These are phyloP conservation scores for Danio jaintianensis DNA, from an alignment of 2,797 vertebrate species.

Conservation along the genomic window DNA sequence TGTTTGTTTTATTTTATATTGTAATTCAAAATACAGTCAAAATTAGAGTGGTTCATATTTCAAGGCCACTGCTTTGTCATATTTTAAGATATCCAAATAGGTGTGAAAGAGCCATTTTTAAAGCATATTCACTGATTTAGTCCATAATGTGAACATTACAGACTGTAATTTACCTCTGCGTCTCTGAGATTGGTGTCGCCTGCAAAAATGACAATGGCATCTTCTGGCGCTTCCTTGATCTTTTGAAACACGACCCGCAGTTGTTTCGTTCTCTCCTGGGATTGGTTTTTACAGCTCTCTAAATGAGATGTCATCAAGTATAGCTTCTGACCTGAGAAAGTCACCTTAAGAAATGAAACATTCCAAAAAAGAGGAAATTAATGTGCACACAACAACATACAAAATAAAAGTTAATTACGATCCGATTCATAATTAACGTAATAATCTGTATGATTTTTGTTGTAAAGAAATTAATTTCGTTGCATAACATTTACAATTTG, in stretches of 20 bases:
- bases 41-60: no score
- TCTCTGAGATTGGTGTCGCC: slow-evolving; percentile 97
- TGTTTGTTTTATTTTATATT: no score
- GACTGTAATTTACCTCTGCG: slow-evolving; percentile 79
- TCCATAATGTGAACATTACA: neutral
- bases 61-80: no score
- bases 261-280: slow-evolving; percentile 87
- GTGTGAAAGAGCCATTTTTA: no score
- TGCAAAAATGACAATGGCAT: slow-evolving; percentile 89
- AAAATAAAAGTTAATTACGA: neutral
- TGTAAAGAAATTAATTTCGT: no score
- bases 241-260: slow-evolving; percentile 79
- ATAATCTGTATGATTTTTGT: no score
- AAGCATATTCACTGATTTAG: neutral
- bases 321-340: slow-evolving; percentile 81
- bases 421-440: no score
- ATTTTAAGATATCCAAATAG: no score
- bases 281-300: slow-evolving; percentile 90
- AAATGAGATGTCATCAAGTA: slow-evolving; percentile 95
- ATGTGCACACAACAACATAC: neutral
- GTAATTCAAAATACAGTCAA: no score
- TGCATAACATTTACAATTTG: no score
- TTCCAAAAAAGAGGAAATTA: neutral
- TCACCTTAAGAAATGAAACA: slow-evolving; percentile 75
- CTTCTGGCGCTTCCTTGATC: slow-evolving; percentile 81